Evolutionary conservation across 2,113 vertebrate species (phyloP).

Genomic region (Jaculus jaculus): DNA sequence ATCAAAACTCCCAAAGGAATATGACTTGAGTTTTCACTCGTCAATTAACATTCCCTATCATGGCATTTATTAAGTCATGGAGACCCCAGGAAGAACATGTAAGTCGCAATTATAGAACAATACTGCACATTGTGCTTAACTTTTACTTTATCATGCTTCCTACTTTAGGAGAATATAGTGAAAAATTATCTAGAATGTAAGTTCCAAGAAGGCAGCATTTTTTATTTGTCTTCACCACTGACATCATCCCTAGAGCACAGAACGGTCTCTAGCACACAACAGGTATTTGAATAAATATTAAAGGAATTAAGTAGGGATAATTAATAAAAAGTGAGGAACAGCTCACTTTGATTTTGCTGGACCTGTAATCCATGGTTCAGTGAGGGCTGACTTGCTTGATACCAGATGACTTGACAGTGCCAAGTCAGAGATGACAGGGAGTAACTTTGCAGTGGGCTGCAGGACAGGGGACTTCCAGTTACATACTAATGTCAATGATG

Average conservation of each 20-base stretch:
- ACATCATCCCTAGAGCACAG: not conserved
- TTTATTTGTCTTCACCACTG: not conserved
- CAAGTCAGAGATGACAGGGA: conserved; percentile 96
- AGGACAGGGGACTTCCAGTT: conserved; percentile 98
- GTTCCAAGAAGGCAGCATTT: not conserved
- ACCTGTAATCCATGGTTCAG: conserved; percentile 93
- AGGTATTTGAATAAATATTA: not conserved
- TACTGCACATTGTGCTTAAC: not conserved
- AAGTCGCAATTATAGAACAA: not conserved
- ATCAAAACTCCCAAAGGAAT: not conserved
- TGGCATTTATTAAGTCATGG: not conserved
- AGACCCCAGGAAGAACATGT: not conserved
- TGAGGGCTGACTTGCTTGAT: conserved; percentile 97
- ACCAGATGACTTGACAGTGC: conserved; percentile 97
- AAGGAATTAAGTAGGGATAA: not conserved
- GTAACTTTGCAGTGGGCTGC: conserved; percentile 97
- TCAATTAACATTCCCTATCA: not conserved
- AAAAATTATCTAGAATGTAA: not conserved
- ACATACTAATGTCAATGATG: conserved; percentile 96
- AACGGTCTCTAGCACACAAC: not conserved
- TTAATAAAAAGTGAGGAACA: not conserved
- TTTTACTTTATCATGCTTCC: not conserved
- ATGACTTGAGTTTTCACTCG: not conserved
- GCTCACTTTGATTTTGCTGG: conserved; percentile 97
- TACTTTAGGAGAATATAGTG: not conserved